Percentiles rank a stretch among this genome's conserved stretches.
Conservation (phyloP, 64 coral and sea anemone genomes). For the Dendrophyllia cribrosa region DNA sequence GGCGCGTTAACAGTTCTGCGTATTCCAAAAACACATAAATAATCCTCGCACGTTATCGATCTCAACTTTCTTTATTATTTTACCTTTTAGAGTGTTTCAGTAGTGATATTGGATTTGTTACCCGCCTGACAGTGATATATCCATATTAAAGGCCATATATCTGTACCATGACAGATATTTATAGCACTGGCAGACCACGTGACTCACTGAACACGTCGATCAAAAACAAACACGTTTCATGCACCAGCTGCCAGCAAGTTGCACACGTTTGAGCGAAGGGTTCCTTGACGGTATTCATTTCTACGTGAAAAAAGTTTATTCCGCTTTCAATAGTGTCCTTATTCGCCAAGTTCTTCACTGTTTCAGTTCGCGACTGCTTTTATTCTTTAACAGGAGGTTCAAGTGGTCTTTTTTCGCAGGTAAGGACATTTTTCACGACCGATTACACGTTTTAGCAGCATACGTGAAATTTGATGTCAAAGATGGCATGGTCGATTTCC, state of each 20-base stretch:
- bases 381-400: background rate
- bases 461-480: slow-evolving; percentile 50
- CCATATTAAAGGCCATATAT: background rate
- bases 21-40: no score
- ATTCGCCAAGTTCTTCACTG: background rate
- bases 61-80: no score
- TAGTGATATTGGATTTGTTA: no score
- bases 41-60: no score
- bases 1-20: no score
- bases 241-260: background rate
- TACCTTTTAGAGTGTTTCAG: no score
- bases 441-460: background rate
- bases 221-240: slow-evolving; percentile 48
- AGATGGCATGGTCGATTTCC: slow-evolving; percentile 26
- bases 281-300: background rate
- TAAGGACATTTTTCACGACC: background rate
- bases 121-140: no score
- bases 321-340: background rate
- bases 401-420: background rate
- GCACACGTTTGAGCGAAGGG: slow-evolving; percentile 18
- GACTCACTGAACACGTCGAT: slow-evolving; percentile 49
- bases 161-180: slow-evolving; percentile 3
- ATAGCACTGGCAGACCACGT: background rate
- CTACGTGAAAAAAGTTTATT: slow-evolving; percentile 43
- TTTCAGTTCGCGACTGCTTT: background rate